Evolutionary conservation across 2,113 vertebrate species (phyloP), one percentile per base, ranked within the genome.

Genomic region (Ranitomeya imitator): DNA sequence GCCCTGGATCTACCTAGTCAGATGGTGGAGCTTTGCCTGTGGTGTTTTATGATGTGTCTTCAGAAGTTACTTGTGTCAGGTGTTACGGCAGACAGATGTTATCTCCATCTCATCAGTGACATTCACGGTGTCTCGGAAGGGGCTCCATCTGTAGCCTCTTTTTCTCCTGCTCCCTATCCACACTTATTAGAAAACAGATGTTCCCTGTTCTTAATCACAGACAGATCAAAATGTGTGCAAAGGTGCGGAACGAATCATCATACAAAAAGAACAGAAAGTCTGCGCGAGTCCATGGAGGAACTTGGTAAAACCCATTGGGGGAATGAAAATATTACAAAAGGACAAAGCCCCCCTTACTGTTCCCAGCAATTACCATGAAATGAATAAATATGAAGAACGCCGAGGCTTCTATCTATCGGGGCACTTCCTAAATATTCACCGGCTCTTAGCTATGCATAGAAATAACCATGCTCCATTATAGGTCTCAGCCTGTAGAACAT

Each of bases 171-270:
- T 88, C 57, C 73, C 57, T 16, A 77, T 52, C 57, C 71, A 52
- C 31, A 74, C 87, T 88, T 77, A 88, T 88, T 85, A 79, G 23
- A 19, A 79, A 61, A n/a, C 87, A 88, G 87, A 88, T 88, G 87
- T 84, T 88, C 79, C n/a, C 81, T 79, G 73, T 85, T 88, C 60
- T 52, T 67, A 84, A 85, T 88, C 73, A 88, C 82, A 63, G 16
- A 54, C 71, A 88, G 82, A 88, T 83, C 73, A 52, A 67, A 85
- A 76, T 88, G 19, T 57, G 87, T 51, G 74, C 73, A 88, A 81
- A 88, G 87, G 82, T 79, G 87, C 87, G n/a, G 57, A 84, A 37
- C 80, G 60, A 88, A 88, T 67, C 80, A 77, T 54, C 61, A 55
- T 71, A 80, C 86, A 80, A 69, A 77, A 87, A 63, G 77, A 79